Evolutionary conservation across 2,797 vertebrate genomes (phyloP).

Genomic region (Phoebastria nigripes): DNA sequence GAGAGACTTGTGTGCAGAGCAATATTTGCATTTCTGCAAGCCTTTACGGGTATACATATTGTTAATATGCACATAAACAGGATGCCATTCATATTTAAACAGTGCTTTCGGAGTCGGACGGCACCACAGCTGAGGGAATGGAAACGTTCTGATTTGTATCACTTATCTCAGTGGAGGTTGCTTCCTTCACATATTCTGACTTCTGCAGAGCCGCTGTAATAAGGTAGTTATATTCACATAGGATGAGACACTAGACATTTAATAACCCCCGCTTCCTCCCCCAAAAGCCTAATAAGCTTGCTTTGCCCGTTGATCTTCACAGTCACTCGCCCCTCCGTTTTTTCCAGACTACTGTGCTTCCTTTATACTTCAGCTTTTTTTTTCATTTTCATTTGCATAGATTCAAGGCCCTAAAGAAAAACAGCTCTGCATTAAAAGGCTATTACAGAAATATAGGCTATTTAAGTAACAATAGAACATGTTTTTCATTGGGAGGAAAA

Average conservation of each 20-base stretch:
- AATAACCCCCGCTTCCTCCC: neutral
- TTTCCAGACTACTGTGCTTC: slow-evolving; percentile 13
- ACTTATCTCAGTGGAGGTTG: slow-evolving; percentile 30
- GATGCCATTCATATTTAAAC: slow-evolving; percentile 63
- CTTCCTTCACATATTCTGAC: slow-evolving; percentile 23
- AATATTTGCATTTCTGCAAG: slow-evolving; percentile 52
- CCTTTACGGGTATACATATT: slow-evolving; percentile 38
- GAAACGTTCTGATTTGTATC: slow-evolving; percentile 52
- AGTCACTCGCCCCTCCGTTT: neutral
- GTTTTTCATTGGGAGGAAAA: neutral
- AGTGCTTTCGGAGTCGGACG: slow-evolving; percentile 15
- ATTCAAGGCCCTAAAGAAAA: slow-evolving; percentile 54
- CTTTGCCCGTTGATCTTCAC: slow-evolving; percentile 28
- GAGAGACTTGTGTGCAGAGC: slow-evolving; percentile 18
- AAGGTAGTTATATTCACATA: slow-evolving; percentile 10
- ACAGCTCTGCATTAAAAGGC: slow-evolving; percentile 51
- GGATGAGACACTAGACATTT: neutral
- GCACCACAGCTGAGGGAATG: slow-evolving; percentile 41
- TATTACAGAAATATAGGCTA: slow-evolving; percentile 54
- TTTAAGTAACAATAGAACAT: slow-evolving; percentile 45
- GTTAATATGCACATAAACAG: slow-evolving; percentile 57
- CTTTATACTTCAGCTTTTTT: slow-evolving; percentile 26
- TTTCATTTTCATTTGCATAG: slow-evolving; percentile 47
- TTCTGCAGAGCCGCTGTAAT: neutral
- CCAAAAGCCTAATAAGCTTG: neutral